Evolutionary conservation across 2,888 invertebrate genomes (phyloP).

Genomic region (Clunio marinus): DNA sequence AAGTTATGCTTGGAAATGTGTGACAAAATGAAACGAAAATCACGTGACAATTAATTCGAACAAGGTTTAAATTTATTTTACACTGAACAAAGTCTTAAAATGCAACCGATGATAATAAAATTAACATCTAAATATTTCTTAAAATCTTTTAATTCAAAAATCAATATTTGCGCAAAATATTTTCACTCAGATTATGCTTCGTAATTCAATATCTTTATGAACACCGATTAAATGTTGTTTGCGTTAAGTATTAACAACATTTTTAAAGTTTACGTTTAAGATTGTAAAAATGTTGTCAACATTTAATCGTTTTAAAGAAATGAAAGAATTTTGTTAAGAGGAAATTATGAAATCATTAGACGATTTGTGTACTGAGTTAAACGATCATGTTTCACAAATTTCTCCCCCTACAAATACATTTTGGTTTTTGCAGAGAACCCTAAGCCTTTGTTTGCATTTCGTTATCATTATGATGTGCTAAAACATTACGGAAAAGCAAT

Average conservation of each 20-base stretch:
- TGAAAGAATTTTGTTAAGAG: too few species aligned
- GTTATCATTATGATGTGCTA: constrained; percentile 26
- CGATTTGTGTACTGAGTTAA: neutral
- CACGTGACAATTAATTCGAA: too few species aligned
- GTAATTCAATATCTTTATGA: neutral
- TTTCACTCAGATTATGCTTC: too few species aligned
- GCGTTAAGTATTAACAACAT: neutral
- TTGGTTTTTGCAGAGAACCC: neutral
- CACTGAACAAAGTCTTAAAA: neutral
- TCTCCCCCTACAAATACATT: neutral
- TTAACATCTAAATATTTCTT: neutral
- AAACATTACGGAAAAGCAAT: constrained; percentile 33
- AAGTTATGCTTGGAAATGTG: neutral
- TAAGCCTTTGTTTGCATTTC: neutral
- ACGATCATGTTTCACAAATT: constrained; percentile 5
- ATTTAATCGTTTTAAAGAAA: constrained; percentile 15
- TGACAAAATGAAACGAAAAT: neutral
- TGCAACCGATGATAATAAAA: neutral
- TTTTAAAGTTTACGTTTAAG: constrained; percentile 15
- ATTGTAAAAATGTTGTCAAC: constrained; percentile 19
- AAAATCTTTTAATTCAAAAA: neutral
- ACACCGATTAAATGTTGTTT: constrained; percentile 10
- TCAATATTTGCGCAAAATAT: constrained; percentile 5
- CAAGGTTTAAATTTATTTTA: neutral
- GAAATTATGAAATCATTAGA: neutral